Conservation (phyloP, 1,140 invertebrate genomes). For the Lucilia cuprina region DNA sequence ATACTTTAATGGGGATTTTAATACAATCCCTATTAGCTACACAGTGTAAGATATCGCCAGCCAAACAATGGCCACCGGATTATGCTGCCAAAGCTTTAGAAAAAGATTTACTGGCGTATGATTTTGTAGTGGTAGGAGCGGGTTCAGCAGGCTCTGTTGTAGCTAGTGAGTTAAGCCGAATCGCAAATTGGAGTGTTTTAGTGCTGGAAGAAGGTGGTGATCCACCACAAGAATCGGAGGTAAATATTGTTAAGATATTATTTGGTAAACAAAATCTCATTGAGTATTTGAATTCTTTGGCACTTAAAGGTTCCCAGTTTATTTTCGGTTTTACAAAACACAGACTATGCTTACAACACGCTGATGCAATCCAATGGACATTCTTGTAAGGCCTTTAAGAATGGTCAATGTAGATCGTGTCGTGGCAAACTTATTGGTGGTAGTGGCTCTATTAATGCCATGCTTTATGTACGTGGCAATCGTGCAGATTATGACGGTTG, state of each 20-base stretch:
- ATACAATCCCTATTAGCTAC: conserved; percentile 65
- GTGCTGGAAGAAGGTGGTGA: conserved; percentile 82
- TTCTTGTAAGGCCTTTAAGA: conserved; percentile 71
- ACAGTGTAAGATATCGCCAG: conserved; percentile 66
- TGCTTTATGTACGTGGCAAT: conserved; percentile 89
- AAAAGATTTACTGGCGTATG: conserved; percentile 66
- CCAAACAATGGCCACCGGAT: conserved; percentile 65
- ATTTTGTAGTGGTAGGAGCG: conserved; percentile 81
- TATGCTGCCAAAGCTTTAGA: conserved; percentile 63
- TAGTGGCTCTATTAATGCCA: conserved; percentile 83
- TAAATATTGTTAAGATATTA: conserved; percentile 37
- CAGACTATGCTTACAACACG: conserved; percentile 71
- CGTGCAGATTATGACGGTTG: conserved; percentile 83
- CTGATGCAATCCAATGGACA: conserved; percentile 73
- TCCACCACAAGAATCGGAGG: conserved; percentile 69
- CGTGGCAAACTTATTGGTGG: conserved; percentile 83
- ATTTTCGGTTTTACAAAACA: conserved; percentile 56
- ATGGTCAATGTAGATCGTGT: conserved; percentile 74
- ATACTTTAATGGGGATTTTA: conserved; percentile 64
- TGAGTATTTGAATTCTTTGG: no score
- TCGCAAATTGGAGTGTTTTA: conserved; percentile 73
- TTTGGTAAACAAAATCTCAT: conserved; percentile 8
- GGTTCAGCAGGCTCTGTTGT: conserved; percentile 85
- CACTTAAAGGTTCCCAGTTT: conserved; percentile 19
- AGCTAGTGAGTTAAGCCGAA: conserved; percentile 77